Conservation (phyloP, 2,797 vertebrate species). For the Hippopotamyrus pictus region DNA sequence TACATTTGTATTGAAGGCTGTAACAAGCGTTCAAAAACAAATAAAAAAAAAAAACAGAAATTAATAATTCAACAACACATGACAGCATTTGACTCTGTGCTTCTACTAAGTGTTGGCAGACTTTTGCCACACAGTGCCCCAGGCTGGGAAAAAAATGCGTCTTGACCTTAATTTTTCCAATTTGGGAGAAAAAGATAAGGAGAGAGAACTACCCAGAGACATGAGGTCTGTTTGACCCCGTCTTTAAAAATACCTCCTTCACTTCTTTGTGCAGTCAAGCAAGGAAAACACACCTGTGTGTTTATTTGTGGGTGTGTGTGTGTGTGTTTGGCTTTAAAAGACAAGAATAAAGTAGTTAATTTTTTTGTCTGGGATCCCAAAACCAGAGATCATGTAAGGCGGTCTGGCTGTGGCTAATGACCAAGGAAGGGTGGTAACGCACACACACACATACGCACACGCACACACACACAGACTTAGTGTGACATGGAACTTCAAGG, state of each 20-base stretch:
- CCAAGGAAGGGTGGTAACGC: background rate
- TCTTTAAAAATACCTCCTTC: conserved; percentile 21
- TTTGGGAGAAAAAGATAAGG: conserved; percentile 35
- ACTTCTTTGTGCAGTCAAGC: conserved; percentile 40
- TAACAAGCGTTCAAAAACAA: background rate
- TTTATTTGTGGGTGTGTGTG: conserved; percentile 24
- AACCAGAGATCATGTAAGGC: conserved; percentile 25
- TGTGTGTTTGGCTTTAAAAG: conserved; percentile 32
- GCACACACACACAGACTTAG: background rate
- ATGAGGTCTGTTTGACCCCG: conserved; percentile 35
- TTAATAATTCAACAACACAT: background rate
- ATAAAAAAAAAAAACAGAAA: background rate
- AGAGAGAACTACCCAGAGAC: conserved; percentile 45
- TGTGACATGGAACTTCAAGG: background rate
- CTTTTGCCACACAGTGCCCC: conserved; percentile 19
- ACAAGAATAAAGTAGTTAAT: conserved; percentile 35
- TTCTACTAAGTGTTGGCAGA: background rate
- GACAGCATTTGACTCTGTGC: background rate
- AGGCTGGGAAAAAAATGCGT: background rate
- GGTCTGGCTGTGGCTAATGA: background rate
- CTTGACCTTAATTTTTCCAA: conserved; percentile 24
- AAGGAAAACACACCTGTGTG: conserved; percentile 22
- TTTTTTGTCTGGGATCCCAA: conserved; percentile 26
- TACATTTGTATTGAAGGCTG: background rate
- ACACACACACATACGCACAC: background rate